Conservation (phyloP, 2,888 invertebrate species). For the Philonicus albiceps region DNA sequence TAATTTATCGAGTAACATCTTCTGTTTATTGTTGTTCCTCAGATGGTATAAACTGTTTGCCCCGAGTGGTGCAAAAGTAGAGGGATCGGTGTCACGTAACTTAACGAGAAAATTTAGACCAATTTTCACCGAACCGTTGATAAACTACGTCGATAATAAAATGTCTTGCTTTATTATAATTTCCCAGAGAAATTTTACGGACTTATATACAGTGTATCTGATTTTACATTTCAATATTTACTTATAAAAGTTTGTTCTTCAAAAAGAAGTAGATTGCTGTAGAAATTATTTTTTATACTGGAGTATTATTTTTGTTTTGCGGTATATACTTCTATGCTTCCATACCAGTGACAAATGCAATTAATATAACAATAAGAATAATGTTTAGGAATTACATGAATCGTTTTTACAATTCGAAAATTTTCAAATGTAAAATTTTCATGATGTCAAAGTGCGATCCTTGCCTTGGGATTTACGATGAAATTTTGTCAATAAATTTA, state of each 20-base stretch:
- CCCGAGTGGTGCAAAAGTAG: not conserved
- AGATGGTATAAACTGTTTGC: not conserved
- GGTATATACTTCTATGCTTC: too few relatives aligned
- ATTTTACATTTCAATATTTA: not conserved
- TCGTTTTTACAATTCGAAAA: too few relatives aligned
- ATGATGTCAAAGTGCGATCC: too few relatives aligned
- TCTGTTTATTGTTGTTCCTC: not conserved
- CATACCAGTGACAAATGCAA: too few relatives aligned
- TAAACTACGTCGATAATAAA: not conserved
- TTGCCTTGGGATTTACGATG: too few relatives aligned
- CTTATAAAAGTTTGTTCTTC: not conserved
- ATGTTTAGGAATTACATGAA: too few relatives aligned
- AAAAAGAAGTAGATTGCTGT: not conserved
- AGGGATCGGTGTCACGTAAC: not conserved
- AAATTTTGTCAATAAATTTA: too few relatives aligned
- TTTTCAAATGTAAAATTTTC: too few relatives aligned
- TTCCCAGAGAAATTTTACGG: not conserved
- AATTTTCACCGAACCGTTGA: not conserved
- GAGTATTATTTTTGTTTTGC: too few relatives aligned
- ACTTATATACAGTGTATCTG: not conserved
- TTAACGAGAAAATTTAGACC: not conserved
- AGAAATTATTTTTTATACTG: too few relatives aligned
- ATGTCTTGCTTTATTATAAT: not conserved
- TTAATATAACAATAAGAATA: too few relatives aligned
- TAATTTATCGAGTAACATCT: slow-evolving; percentile 9